Evolutionary conservation across 2,888 invertebrate species (phyloP), one percentile per base, ranked within the genome.

Genomic region (Cataglyphis albicans): DNA sequence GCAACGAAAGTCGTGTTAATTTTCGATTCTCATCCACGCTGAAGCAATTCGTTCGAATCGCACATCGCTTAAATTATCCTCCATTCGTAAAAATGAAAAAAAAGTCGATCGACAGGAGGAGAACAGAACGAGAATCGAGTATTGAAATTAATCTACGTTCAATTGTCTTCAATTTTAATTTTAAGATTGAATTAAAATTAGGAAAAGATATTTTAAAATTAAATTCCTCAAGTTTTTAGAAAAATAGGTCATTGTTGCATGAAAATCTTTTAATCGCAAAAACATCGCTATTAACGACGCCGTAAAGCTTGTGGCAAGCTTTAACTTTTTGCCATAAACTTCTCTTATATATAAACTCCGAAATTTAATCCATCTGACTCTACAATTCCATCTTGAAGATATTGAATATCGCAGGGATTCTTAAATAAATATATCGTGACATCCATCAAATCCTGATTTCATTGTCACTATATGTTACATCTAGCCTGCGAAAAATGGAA

Each of bases 61-160:
- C 57, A 38, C 76, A 29, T 32, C 6, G 75, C 52, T 52, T 65
- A 55, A 76, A 67, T 76, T 68, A 68, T 57, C 9, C n/a, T 29
- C 29, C 67, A 52, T 55, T 12, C n/a, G 25, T n/a, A 12, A 41
- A 29, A 76, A 57, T 55, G n/a, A 25, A 57, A 68, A 68, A 65
- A 21, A 65, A 65, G 3, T 65, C 35, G 48, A 75, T 25, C 65
- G 74, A 74, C 32, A 21, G 74, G 21, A 74, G 64, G 64, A 55
- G 32, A 74, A 64, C 74, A 21, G 64, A 74, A 44, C 44, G 64
- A 74, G 64, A 32, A 48, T 48, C 64, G 55, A 75, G 38, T 80
- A 63, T 63, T 44, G 63, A 74, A 63, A 61, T 32, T 57, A 41
- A 41, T 73, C n/a, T 3, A 5, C 1, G 21, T 35, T 61, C 15